Evolutionary conservation across 2,888 invertebrate species (phyloP), one percentile per base, ranked within the genome.

Genomic region (Eupithecia subumbrata): DNA sequence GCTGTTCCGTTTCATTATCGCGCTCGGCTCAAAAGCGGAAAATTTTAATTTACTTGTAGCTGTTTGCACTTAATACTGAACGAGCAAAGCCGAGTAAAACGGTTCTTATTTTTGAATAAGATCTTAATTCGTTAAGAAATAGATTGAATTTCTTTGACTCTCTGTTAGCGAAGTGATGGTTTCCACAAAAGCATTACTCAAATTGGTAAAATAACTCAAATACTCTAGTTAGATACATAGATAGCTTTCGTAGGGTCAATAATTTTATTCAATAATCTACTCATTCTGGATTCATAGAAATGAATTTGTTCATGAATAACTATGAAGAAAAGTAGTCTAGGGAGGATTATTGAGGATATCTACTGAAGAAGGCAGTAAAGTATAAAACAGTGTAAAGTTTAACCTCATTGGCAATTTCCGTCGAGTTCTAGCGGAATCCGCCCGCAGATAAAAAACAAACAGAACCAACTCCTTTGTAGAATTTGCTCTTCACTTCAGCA

Each of bases 401-500:
- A 82, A 84, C 84, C 78, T 83, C 83, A 83, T 84, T 85, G 83
- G 76, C 82, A 84, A 86, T 84, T 85, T 85, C 81, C 82, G 83
- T 74, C 56, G 78, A 85, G 80, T 79, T 82, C 76, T 83, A 79
- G 82, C 82, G 78, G 80, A 82, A 82, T 83, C 83, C 82, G 80
- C 78, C 71, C 72, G 80, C 72, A 77, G 74, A 78, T 82, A 81
- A 84, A 85, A 85, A 87, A 84, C 82, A 86, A 86, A 83, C 81
- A 80, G 66, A 82, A 78, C 74, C 72, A 78, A 82, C 78, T 77
- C 81, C 82, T 84, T 85, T 86, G 84, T 83, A 76, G 82, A 85
- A 84, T 84, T 83, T 82, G 70, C 77, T 83, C 81, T 81, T 80
- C 80, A 85, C 74, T 82, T 82, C 77, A 77, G 73, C 76, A 82